A percentile compares a stretch with the other conserved stretches of the same genome.
Conservation (phyloP, 2,888 invertebrate species). For the Cacoxenus indagator region DNA sequence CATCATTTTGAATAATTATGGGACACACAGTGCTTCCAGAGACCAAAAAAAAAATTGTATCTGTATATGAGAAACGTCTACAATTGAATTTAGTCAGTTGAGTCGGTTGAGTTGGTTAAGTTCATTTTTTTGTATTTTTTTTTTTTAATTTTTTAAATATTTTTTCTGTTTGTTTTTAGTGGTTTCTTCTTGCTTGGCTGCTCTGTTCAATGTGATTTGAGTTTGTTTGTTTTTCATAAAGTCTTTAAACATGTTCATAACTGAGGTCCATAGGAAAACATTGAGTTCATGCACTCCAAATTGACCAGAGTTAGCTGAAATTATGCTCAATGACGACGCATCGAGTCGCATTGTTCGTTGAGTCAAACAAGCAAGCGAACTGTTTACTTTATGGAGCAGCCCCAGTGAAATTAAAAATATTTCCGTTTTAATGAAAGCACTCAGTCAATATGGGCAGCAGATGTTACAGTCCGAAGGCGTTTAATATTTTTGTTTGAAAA, state of each 20-base stretch:
- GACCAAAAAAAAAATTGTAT: neutral
- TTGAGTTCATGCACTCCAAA: neutral
- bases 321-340: no score
- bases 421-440: neutral
- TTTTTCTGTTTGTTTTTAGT: no score
- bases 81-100: neutral
- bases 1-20: constrained; percentile 55
- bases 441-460: constrained; percentile 50
- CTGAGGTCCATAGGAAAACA: neutral
- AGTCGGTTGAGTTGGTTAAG: neutral
- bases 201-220: neutral
- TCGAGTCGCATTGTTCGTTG: neutral
- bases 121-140: neutral
- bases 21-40: neutral
- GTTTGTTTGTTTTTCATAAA: neutral
- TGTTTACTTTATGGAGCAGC: constrained; percentile 8
- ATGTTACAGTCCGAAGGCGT: constrained; percentile 34
- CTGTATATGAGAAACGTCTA: neutral
- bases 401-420: neutral
- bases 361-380: neutral
- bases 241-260: neutral
- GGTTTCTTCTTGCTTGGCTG: no score
- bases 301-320: neutral
- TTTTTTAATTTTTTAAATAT: neutral
- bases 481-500: neutral